Conservation (phyloP, 2,888 invertebrate species). For the Andrena fulva region DNA sequence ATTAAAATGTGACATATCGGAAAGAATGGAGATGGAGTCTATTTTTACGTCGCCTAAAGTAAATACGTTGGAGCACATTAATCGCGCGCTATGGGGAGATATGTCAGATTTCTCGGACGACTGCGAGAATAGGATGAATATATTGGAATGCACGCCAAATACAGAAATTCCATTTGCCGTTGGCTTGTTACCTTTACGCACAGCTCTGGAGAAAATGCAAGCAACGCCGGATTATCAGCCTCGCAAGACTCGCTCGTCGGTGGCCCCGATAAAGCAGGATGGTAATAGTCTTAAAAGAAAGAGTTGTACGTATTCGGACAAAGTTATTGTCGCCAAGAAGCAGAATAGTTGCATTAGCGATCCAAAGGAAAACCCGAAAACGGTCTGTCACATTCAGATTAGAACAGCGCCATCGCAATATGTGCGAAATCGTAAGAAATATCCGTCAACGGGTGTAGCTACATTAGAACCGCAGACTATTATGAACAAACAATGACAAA, state of each 20-base stretch:
- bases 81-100: slow-evolving; percentile 83
- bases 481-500: slow-evolving; percentile 66
- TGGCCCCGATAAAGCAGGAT: slow-evolving; percentile 74
- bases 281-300: slow-evolving; percentile 57
- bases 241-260: slow-evolving; percentile 83
- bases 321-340: slow-evolving; percentile 37
- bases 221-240: slow-evolving; percentile 84
- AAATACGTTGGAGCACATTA: slow-evolving; percentile 78
- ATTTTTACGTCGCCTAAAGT: slow-evolving; percentile 54
- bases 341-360: slow-evolving; percentile 26
- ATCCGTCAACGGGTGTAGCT: slow-evolving; percentile 58
- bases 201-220: slow-evolving; percentile 84
- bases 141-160: slow-evolving; percentile 77
- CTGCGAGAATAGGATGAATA: slow-evolving; percentile 63
- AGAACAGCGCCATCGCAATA: slow-evolving; percentile 76
- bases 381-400: slow-evolving; percentile 82
- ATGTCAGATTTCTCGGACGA: slow-evolving; percentile 81
- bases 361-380: slow-evolving; percentile 69
- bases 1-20: slow-evolving; percentile 54
- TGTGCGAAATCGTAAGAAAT: slow-evolving; percentile 64
- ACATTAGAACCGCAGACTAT: slow-evolving; percentile 55
- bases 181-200: slow-evolving; percentile 83
- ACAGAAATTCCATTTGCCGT: slow-evolving; percentile 84
- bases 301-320: slow-evolving; percentile 23
- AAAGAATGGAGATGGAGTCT: slow-evolving; percentile 47